Evolutionary conservation across 2,888 invertebrate genomes (phyloP).

Genomic region (Agrochola litura): DNA sequence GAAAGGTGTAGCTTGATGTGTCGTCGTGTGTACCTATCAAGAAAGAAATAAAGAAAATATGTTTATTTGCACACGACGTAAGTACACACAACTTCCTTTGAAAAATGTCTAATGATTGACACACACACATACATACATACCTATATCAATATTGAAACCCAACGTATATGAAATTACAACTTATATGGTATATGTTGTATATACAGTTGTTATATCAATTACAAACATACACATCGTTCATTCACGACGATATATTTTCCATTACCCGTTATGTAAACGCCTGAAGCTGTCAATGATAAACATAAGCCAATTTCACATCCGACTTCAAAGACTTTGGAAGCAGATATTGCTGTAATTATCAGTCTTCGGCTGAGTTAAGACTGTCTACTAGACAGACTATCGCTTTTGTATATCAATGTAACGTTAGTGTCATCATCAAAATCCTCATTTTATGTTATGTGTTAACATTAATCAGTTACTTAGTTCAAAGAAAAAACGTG

Average conservation of each 20-base stretch:
- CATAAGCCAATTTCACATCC: constrained; percentile 3
- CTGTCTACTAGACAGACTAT: neutral
- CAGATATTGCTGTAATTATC: neutral
- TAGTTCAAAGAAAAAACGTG: neutral
- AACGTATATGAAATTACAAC: constrained; percentile 20
- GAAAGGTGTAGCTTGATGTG: neutral
- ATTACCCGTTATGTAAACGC: constrained; percentile 42
- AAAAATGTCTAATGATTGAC: constrained; percentile 12
- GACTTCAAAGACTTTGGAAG: constrained; percentile 18
- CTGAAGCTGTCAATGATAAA: constrained; percentile 30
- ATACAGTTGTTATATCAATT: constrained; percentile 33
- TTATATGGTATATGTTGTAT: neutral
- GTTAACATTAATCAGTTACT: neutral
- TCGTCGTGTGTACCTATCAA: neutral
- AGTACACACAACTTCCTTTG: neutral
- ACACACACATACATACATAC: neutral
- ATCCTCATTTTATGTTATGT: neutral
- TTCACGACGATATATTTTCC: constrained; percentile 35
- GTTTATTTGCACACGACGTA: neutral
- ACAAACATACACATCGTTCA: constrained; percentile 21
- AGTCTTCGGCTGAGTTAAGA: neutral
- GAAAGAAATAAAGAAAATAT: neutral
- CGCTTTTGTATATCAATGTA: neutral
- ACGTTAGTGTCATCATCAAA: neutral
- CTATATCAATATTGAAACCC: constrained; percentile 31